Base-by-base conservation (phyloP, 2,113 vertebrate genomes). In the Dunckerocampus dactyliophorus region DNA sequence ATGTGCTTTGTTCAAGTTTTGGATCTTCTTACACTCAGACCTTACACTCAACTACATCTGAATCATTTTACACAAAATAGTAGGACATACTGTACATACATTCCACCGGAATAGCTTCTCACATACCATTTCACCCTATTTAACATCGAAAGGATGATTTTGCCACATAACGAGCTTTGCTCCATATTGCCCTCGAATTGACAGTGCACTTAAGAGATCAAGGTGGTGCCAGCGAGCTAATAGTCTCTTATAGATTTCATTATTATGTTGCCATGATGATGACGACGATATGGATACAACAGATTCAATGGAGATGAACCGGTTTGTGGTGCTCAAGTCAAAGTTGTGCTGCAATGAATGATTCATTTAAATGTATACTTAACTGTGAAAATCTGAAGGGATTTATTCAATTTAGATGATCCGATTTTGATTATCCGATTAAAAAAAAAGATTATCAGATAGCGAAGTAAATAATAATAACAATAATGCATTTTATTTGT, bases 71-170 rank as follows among this genome's bases (percentile, higher is more conserved):
- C 31, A 34, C 4, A 34, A 8, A 34, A 34, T 34, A 28, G 31
- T 34, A 34, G 4, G 3, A 28, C 24, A 28, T 28, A n/a, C 24
- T 5, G 5, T n/a, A 47, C 16, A 17, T n/a, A 8, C 17, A 47
- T 47, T 47, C 17, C 47, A 47, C 20, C n/a, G 21, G 11, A 21
- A 21, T 13, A 6, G 6, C 9, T 20, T 10, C n/a, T 20, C 17
- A 8, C n/a, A 20, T n/a, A 14, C 24, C 49, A 21, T 59, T 66
- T 79, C 55, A 79, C 16, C 13, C 48, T 71, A 52, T 34, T 34
- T 34, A 34, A 5, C 31, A 75, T 65, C 66, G 3, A 75, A 76
- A 73, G 69, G 45, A 42, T 69, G 63, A 70, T 4, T 2, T 73
- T 73, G 64, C 47, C 24, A 67, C 57, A 47, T 43, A 57, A 52